Percentiles rank a stretch among this genome's conserved stretches.
Evolutionary conservation across 2,888 invertebrate species (phyloP).

Genomic region (Andrena marginata): DNA sequence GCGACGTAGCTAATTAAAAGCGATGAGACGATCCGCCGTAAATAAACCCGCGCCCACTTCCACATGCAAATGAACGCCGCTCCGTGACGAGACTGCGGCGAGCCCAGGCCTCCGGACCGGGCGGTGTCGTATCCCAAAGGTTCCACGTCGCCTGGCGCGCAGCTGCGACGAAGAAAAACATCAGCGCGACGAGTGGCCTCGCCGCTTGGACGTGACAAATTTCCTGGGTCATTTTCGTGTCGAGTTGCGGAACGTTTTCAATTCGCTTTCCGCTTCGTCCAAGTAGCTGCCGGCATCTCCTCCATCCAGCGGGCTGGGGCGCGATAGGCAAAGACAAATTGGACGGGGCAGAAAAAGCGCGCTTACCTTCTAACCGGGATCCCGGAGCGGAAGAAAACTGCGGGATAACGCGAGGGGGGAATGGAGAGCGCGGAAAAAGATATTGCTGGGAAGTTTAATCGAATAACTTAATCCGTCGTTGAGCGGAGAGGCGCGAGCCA

Average conservation of each 20-base stretch:
- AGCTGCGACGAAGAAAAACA: constrained; percentile 12
- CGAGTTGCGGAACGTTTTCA: constrained; percentile 38
- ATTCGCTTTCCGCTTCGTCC: constrained; percentile 8
- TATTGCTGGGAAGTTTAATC: constrained; percentile 9
- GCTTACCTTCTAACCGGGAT: background rate
- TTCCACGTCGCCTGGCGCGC: background rate
- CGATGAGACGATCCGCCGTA: constrained; percentile 45
- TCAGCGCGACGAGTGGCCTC: background rate
- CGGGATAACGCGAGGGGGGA: background rate
- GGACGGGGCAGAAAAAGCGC: background rate
- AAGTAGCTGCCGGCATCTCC: background rate
- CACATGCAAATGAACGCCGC: constrained; percentile 51
- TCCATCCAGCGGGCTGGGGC: background rate
- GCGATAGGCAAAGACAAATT: constrained; percentile 29
- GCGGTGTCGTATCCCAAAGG: background rate
- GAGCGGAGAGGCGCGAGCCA: background rate
- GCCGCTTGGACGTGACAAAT: constrained; percentile 31
- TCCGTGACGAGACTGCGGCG: constrained; percentile 38
- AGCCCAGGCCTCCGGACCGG: background rate
- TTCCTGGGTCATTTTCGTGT: constrained; percentile 34
- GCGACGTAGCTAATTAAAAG: constrained; percentile 40
- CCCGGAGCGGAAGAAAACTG: background rate
- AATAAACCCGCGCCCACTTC: constrained; percentile 41
- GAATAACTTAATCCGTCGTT: constrained; percentile 5
- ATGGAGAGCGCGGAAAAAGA: constrained; percentile 2